Conservation (phyloP, 2,888 invertebrate species). For the Himalopsyche tibetana region DNA sequence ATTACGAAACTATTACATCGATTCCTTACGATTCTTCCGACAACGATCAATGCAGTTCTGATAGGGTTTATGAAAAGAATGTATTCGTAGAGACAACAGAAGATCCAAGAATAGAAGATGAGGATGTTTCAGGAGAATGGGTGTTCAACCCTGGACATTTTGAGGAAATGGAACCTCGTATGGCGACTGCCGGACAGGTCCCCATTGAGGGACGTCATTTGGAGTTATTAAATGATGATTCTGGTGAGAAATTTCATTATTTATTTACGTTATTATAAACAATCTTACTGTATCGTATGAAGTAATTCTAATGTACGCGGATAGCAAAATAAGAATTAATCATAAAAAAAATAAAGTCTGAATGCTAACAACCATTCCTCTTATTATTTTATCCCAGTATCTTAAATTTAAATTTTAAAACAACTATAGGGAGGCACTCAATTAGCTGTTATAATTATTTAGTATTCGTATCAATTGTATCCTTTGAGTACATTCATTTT, state of each 20-base stretch:
- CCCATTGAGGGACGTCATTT: slow-evolving; percentile 20
- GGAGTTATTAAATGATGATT: slow-evolving; percentile 49
- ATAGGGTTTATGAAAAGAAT: slow-evolving; percentile 35
- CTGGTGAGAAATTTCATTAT: background rate
- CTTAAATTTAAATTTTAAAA: too few relatives aligned
- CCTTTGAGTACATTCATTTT: too few relatives aligned
- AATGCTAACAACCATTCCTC: too few relatives aligned
- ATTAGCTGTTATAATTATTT: too few relatives aligned
- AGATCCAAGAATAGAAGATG: background rate
- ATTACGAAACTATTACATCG: slow-evolving; percentile 3
- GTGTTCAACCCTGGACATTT: background rate
- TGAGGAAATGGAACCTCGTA: slow-evolving; percentile 32
- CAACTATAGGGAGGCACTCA: too few relatives aligned
- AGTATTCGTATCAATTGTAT: too few relatives aligned
- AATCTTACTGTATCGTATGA: too few relatives aligned
- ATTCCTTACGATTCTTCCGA: slow-evolving; percentile 50
- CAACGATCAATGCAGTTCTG: slow-evolving; percentile 53
- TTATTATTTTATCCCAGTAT: too few relatives aligned
- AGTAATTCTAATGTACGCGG: too few relatives aligned
- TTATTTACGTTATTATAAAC: too few relatives aligned
- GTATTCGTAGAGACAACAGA: background rate
- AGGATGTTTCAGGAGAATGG: slow-evolving; percentile 41
- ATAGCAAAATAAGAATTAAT: too few relatives aligned
- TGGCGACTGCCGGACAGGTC: background rate
- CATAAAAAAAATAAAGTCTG: too few relatives aligned